Evolutionary conservation across 2,797 vertebrate genomes (phyloP).

Genomic region (Eulemur mongoz): DNA sequence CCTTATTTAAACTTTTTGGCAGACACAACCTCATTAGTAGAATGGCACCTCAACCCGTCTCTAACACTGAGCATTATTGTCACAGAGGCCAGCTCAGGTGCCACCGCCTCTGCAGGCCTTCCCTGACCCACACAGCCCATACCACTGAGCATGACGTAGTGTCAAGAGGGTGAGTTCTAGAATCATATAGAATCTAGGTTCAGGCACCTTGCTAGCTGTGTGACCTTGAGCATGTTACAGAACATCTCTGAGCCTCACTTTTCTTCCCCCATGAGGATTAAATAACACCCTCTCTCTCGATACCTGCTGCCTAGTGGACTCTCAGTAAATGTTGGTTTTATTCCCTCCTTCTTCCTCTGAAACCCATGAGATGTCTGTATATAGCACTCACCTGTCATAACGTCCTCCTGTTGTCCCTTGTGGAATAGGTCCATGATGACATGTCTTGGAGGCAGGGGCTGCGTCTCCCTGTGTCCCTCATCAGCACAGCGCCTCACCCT

Average conservation of each 20-base stretch:
- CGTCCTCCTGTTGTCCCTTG: not conserved
- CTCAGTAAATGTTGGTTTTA: not conserved
- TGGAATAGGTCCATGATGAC: not conserved
- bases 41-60: not conserved
- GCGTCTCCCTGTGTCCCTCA: not conserved
- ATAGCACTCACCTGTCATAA: not conserved
- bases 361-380: not conserved
- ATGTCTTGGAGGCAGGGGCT: not conserved
- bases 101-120: not conserved
- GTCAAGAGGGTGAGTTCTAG: not conserved
- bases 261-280: not conserved
- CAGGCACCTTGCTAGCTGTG: not conserved
- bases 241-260: not conserved
- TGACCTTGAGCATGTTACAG: not conserved
- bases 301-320: not conserved
- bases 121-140: not conserved
- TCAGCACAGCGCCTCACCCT: not conserved
- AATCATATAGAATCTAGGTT: not conserved
- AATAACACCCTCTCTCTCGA: not conserved
- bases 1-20: not conserved
- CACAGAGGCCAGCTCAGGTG: not conserved
- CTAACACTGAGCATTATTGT: rapidly evolving
- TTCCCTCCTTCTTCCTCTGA: not conserved
- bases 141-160: not conserved
- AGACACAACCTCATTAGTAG: not conserved